These are phyloP conservation scores for Helogale parvula DNA, from an alignment of 2,113 vertebrate species.

Conservation along the genomic window DNA sequence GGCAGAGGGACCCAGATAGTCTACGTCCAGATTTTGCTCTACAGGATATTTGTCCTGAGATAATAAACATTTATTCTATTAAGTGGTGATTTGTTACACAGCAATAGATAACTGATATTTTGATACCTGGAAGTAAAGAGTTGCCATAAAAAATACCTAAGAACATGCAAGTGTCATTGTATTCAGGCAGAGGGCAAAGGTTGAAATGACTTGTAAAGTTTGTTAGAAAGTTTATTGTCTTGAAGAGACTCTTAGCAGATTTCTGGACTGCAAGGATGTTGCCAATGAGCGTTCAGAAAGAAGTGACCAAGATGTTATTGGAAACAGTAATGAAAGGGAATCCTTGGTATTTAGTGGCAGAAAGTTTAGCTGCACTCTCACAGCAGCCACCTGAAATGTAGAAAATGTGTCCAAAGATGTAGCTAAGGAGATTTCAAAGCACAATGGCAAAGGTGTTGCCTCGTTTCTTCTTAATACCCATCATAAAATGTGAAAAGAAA, in stretches of 20 bases:
- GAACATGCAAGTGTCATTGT: background rate
- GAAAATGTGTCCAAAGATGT: background rate
- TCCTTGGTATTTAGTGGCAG: background rate
- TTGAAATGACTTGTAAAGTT: background rate
- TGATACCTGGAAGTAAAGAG: background rate
- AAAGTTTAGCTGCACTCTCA: background rate
- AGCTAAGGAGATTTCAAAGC: background rate
- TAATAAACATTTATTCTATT: background rate
- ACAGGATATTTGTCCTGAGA: background rate
- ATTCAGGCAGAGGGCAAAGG: background rate
- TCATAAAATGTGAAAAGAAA: background rate
- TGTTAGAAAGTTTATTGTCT: background rate
- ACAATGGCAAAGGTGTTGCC: background rate
- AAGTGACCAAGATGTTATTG: background rate
- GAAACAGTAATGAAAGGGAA: background rate
- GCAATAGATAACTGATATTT: background rate
- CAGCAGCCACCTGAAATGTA: background rate
- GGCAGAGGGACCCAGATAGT: background rate
- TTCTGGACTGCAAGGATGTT: background rate
- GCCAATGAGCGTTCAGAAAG: background rate
- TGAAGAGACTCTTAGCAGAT: background rate
- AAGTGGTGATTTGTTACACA: background rate
- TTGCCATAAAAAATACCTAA: background rate
- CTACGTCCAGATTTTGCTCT: background rate
- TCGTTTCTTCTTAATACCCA: background rate